Evolutionary conservation across 2,797 vertebrate genomes (phyloP).

Genomic region (Rachycentron canadum): DNA sequence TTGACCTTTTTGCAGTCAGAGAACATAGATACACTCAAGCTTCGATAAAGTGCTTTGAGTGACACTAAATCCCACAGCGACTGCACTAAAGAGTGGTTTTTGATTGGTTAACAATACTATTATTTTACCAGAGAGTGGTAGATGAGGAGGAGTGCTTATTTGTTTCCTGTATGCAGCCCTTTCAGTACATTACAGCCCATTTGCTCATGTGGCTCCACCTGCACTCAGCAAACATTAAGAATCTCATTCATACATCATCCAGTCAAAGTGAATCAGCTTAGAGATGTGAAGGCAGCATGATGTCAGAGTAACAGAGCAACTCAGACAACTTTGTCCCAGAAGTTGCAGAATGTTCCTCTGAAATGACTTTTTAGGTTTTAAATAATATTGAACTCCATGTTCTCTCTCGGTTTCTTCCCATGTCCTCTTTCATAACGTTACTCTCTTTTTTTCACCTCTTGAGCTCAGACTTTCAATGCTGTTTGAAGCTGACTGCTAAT

Average conservation of each 20-base stretch:
- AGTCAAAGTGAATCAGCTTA: slow-evolving; percentile 13
- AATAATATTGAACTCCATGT: not conserved
- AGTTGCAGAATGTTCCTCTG: not conserved
- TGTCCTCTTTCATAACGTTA: slow-evolving; percentile 29
- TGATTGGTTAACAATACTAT: not conserved
- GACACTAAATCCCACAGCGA: no score
- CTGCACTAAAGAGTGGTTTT: not conserved
- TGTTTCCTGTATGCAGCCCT: not conserved
- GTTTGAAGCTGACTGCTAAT: slow-evolving; percentile 70
- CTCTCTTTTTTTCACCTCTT: not conserved
- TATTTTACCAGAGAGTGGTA: not conserved
- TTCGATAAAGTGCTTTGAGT: not conserved
- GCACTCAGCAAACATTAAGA: slow-evolving; percentile 8
- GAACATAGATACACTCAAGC: not conserved
- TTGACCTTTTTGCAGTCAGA: not conserved
- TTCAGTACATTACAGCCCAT: slow-evolving; percentile 12
- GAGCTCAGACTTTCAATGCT: slow-evolving; percentile 24
- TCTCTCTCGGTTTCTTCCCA: slow-evolving; percentile 17
- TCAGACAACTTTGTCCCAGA: slow-evolving; percentile 6
- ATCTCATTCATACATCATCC: not conserved
- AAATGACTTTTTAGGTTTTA: slow-evolving; percentile 16
- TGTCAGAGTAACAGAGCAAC: not conserved
- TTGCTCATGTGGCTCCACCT: slow-evolving; percentile 39
- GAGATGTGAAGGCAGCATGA: slow-evolving; percentile 1
- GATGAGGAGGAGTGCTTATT: slow-evolving; percentile 3